Percentiles rank a stretch among this genome's conserved stretches.
Evolutionary conservation across 2,113 vertebrate genomes (phyloP).

Genomic region (Nothobranchius kuhntae): DNA sequence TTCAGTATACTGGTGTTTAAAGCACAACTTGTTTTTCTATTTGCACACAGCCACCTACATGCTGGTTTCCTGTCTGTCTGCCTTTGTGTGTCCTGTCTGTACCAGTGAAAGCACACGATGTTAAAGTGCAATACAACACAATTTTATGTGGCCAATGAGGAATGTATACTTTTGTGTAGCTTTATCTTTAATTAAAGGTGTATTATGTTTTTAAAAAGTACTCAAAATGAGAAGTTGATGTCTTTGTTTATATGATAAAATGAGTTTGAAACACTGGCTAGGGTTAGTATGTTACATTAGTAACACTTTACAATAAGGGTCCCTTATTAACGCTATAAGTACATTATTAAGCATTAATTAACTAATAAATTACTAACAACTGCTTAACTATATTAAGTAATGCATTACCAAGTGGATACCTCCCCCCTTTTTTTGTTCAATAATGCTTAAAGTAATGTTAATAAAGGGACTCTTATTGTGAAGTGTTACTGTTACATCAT

Average conservation of each 20-base stretch:
- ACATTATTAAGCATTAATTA: no score
- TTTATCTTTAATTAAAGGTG: constrained; percentile 65
- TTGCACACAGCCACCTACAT: neutral
- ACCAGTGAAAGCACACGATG: constrained; percentile 60
- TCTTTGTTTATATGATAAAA: constrained; percentile 2
- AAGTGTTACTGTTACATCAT: no score
- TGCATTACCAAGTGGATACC: no score
- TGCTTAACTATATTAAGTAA: no score
- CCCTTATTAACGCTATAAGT: no score
- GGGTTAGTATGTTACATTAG: no score
- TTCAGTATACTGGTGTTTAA: constrained; percentile 2
- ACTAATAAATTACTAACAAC: no score
- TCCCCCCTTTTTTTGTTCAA: no score
- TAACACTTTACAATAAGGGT: no score
- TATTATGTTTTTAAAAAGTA: constrained; percentile 50
- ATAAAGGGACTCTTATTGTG: no score
- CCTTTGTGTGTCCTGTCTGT: constrained; percentile 59
- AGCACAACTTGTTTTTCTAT: constrained; percentile 8
- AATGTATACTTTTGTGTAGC: constrained; percentile 62
- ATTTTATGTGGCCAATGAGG: constrained; percentile 39
- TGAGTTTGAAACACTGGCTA: neutral
- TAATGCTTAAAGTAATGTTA: no score
- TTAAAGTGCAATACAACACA: constrained; percentile 64
- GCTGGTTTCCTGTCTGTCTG: constrained; percentile 40
- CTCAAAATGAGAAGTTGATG: neutral